Base-by-base conservation (phyloP, 2,797 vertebrate genomes). In the Halcyon badia region DNA sequence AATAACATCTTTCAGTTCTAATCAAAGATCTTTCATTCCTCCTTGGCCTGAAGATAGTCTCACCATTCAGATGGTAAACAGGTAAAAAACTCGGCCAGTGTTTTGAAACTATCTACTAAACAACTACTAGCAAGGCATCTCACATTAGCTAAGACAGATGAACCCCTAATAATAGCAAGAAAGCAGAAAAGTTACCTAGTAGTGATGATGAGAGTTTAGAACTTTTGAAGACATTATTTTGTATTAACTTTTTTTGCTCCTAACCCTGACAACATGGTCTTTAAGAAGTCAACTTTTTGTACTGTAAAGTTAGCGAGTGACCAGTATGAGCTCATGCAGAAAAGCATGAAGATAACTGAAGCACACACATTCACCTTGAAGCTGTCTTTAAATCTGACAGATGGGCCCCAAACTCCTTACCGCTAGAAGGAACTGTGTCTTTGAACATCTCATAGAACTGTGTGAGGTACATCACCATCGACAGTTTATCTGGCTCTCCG, bases 381-480 rank as follows among this genome's bases (percentile, higher is more conserved):
- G 46, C 17, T 66, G 19, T 6, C 60, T 37, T 71, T n/a, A 60
- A 65, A 94, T 35, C 33, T 25, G 44, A 69, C 10, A 71, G 2
- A 41, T 6, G 11, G 56, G 62, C 15, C n/a, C 28, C 30, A 24
- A 64, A 54, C 3, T 54, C 96, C 99, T 99, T 97, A 99, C 99
- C 99, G 72, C 98, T 98, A 76, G 99, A 99, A 84, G 99, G 98
- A 93, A 99, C 98, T 44, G 98, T 99, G 98, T 99, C 99, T 98
- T 98, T 99, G 97, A 99, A 99, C 99, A 99, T 99, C 98, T 99
- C 99, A 8, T 99, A 99, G 98, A 99, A 99, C 98, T 99, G 99
- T n/a, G 99, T 99, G 98, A 99, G 99, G 98, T 99, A 99, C 99
- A 99, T 99, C 97, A 99, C 99, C 99, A 99, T 99, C 1, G 99